A percentile compares a stretch with the other conserved stretches of the same genome.
Conservation (phyloP, 1,140 invertebrate species). For the Drosophila trapezifrons region DNA sequence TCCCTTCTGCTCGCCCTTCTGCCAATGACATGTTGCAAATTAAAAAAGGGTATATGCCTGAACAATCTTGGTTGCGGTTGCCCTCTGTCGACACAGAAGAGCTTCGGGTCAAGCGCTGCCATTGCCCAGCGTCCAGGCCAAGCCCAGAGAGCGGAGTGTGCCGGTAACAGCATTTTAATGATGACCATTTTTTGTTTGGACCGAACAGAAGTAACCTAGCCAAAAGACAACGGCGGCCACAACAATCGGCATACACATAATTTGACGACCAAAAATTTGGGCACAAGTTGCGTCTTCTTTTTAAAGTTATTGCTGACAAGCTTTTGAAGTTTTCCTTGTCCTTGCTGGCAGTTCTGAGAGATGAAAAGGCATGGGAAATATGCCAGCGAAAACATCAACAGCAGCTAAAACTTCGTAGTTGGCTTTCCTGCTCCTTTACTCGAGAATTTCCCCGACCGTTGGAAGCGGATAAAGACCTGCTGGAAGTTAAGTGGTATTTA, state of each 20-base stretch:
- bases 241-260: conserved; percentile 70
- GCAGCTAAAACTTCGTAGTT: conserved; percentile 43
- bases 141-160: conserved; percentile 12
- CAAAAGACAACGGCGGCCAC: conserved; percentile 26
- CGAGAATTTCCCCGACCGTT: conserved; percentile 47
- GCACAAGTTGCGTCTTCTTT: conserved; percentile 66
- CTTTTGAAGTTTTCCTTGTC: conserved; percentile 42
- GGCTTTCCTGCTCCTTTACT: conserved; percentile 37
- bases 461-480: conserved; percentile 28
- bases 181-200: conserved; percentile 62
- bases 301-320: conserved; percentile 49
- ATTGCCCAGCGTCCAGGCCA: conserved; percentile 12
- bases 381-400: conserved; percentile 60
- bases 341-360: conserved; percentile 45
- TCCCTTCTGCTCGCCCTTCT: conserved; percentile 76
- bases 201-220: conserved; percentile 7
- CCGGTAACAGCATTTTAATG: conserved; percentile 79
- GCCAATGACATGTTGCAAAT: conserved; percentile 82
- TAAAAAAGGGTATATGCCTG: conserved; percentile 82
- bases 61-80: conserved; percentile 76
- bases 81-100: conserved; percentile 47
- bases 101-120: conserved; percentile 39
- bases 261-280: conserved; percentile 80
- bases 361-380: conserved; percentile 63
- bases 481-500: conserved; percentile 65